phyloP scores from a whole-genome alignment of 2,888 invertebrate genomes.

The Rhagonycha fulva region DNA sequence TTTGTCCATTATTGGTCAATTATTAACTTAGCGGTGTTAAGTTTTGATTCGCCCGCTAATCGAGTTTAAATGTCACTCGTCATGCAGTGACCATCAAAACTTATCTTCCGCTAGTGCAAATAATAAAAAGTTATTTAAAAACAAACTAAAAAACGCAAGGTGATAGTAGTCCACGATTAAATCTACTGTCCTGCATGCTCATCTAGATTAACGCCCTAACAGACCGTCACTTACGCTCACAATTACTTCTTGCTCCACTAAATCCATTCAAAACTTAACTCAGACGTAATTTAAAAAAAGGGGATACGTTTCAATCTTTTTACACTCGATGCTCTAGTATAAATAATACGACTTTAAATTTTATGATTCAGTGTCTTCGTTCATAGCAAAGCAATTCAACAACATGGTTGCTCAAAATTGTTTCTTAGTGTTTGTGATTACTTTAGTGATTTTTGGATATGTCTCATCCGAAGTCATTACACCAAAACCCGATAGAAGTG shows the following conservation, averaged over 20 bases:
- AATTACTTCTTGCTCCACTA: conserved; percentile 57
- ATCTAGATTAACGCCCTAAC: conserved; percentile 30
- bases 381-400: conserved; percentile 22
- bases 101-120: conserved; percentile 36
- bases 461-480: conserved; percentile 21
- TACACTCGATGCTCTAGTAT: conserved; percentile 34
- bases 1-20: conserved; percentile 38
- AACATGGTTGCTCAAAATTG: conserved; percentile 22
- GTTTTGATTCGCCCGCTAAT: conserved; percentile 28
- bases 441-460: conserved; percentile 28
- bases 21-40: conserved; percentile 28
- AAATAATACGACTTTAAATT: conserved; percentile 22
- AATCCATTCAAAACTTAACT: conserved; percentile 42
- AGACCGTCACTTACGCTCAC: conserved; percentile 37
- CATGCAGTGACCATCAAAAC: conserved; percentile 33
- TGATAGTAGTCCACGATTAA: conserved; percentile 34
- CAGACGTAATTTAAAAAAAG: conserved; percentile 39
- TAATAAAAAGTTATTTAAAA: conserved; percentile 44
- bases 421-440: conserved; percentile 17
- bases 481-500: conserved; percentile 42
- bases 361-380: conserved; percentile 26
- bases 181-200: conserved; percentile 31
- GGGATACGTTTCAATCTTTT: conserved; percentile 33
- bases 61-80: conserved; percentile 8
- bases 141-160: conserved; percentile 25